phyloP scores from a whole-genome alignment of 1,140 invertebrate genomes.

The Vanessa atalanta region DNA sequence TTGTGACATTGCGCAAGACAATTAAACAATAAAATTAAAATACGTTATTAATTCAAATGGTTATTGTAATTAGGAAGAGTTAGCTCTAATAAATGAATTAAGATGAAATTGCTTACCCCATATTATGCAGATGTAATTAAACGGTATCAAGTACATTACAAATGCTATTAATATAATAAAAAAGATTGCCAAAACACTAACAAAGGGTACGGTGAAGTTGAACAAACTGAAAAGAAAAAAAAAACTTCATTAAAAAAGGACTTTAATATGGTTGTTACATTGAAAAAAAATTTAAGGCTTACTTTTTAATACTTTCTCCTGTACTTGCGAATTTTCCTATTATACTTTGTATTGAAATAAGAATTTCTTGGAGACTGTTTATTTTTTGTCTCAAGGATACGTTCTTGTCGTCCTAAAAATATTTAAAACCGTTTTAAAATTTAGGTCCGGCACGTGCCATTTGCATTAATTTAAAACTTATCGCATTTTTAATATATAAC shows the following conservation, averaged over 20 bases:
- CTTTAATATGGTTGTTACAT: neutral
- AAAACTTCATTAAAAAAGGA: neutral
- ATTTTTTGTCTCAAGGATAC: constrained; percentile 63
- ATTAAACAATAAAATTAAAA: too few species aligned
- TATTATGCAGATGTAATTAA: constrained; percentile 93
- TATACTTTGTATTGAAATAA: constrained; percentile 94
- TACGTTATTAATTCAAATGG: too few species aligned
- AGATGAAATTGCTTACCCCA: constrained; percentile 85
- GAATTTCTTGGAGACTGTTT: constrained; percentile 91
- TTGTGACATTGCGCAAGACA: too few species aligned
- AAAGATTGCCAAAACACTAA: constrained; percentile 94
- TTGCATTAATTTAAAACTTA: too few species aligned
- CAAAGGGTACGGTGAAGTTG: constrained; percentile 97
- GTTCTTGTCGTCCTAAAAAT: constrained; percentile 61
- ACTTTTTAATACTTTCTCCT: constrained; percentile 96
- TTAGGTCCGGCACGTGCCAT: too few species aligned
- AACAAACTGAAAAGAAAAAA: constrained; percentile 87
- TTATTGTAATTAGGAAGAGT: too few species aligned
- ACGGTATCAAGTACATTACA: constrained; percentile 93
- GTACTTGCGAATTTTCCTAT: constrained; percentile 94
- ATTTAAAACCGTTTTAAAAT: neutral
- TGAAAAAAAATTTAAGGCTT: constrained; percentile 55
- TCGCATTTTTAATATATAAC: too few species aligned
- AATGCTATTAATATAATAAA: constrained; percentile 84
- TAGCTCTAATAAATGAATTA: neutral